Conservation (phyloP, 2,797 vertebrate species). For the Coregonus ussuriensis region DNA sequence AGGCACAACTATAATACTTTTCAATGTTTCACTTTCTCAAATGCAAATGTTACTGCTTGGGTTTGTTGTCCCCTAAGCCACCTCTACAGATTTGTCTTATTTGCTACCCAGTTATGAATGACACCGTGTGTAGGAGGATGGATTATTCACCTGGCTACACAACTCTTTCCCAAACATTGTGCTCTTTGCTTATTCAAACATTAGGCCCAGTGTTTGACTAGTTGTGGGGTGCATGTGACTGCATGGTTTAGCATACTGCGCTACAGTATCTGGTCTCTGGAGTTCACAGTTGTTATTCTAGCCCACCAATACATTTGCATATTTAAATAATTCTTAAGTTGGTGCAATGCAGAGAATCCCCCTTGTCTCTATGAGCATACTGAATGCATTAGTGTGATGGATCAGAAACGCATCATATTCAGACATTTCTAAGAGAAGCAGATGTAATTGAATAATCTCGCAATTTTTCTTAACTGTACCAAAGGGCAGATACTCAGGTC, state of each 20-base stretch:
- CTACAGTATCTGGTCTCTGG: constrained; percentile 27
- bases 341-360: constrained; percentile 51
- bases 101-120: constrained; percentile 10
- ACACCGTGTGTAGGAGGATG: constrained; percentile 32
- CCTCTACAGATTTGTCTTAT: constrained; percentile 18
- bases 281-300: constrained; percentile 31
- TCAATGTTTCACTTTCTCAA: neutral
- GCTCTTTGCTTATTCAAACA: constrained; percentile 33
- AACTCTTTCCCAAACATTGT: constrained; percentile 22
- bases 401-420: neutral
- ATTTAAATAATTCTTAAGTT: constrained; percentile 65
- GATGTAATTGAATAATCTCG: neutral
- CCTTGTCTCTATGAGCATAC: constrained; percentile 10
- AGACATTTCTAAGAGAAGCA: neutral
- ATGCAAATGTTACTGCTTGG: neutral
- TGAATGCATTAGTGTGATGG: constrained; percentile 2
- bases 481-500: neutral
- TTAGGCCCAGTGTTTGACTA: constrained; percentile 19
- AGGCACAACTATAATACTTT: neutral
- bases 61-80: constrained; percentile 15
- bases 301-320: constrained; percentile 59
- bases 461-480: neutral
- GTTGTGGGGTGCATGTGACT: constrained; percentile 18
- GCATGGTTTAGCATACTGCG: neutral
- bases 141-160: constrained; percentile 37